Percentiles rank a stretch among this genome's conserved stretches.
Evolutionary conservation across 2,113 vertebrate species (phyloP).

Genomic region (Pedetes capensis): DNA sequence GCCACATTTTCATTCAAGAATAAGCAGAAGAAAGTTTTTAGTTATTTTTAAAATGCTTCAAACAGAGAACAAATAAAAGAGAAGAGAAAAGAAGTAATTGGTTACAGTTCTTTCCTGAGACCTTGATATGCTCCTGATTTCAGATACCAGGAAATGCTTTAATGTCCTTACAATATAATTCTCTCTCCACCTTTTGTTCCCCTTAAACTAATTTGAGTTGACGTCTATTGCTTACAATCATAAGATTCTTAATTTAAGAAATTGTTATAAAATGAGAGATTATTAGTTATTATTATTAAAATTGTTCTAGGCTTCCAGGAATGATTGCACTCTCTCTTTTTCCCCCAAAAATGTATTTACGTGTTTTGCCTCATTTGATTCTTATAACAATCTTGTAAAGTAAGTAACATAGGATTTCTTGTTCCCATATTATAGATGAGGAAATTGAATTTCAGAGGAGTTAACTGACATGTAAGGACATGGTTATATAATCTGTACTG

Average conservation of each 20-base stretch:
- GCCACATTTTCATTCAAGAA: neutral
- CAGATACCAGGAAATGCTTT: neutral
- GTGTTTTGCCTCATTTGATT: constrained; percentile 26
- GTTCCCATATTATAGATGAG: neutral
- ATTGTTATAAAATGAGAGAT: neutral
- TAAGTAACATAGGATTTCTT: neutral
- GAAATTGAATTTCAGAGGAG: neutral
- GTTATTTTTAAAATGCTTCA: neutral
- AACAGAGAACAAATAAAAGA: neutral
- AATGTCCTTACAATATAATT: neutral
- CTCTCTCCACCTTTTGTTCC: neutral
- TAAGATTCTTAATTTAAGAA: neutral
- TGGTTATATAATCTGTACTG: neutral
- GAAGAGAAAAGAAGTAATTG: neutral
- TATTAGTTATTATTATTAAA: neutral
- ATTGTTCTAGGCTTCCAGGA: neutral
- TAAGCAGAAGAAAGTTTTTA: neutral
- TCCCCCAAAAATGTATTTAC: neutral
- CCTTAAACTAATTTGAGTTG: neutral
- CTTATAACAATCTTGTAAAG: neutral
- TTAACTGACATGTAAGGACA: neutral
- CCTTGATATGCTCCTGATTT: neutral
- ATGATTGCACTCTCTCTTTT: neutral
- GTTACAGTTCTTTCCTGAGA: neutral
- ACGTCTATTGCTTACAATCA: neutral